These are phyloP conservation scores for Champsocephalus esox DNA, from an alignment of 2,797 vertebrate genomes.

Conservation along the genomic window DNA sequence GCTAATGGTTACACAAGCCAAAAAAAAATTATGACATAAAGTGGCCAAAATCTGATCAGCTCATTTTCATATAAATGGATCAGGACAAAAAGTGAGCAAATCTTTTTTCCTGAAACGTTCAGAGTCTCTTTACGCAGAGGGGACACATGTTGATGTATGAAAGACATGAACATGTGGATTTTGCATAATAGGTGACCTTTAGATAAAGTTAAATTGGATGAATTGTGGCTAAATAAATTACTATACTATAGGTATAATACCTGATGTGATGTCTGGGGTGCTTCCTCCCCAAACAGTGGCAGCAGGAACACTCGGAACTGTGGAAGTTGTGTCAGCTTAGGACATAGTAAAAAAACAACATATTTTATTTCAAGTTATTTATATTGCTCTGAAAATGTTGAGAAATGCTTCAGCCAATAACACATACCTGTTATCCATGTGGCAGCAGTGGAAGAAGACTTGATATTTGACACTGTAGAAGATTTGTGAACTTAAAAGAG, in stretches of 20 bases:
- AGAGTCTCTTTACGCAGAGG: too few species aligned
- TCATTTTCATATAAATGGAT: too few species aligned
- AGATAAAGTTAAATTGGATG: not conserved
- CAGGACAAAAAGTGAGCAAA: too few species aligned
- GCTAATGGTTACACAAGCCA: too few species aligned
- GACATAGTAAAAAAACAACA: not conserved
- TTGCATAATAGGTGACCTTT: not conserved
- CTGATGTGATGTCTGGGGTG: constrained; percentile 30
- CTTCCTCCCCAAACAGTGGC: constrained; percentile 42
- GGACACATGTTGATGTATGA: too few species aligned
- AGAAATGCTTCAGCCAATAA: not conserved
- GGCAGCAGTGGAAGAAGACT: constrained; percentile 20
- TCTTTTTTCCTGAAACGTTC: too few species aligned
- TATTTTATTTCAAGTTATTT: not conserved
- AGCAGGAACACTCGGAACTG: constrained; percentile 2
- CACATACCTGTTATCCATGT: constrained; percentile 43
- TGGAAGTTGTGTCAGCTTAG: constrained; percentile 28
- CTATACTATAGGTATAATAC: constrained; percentile 26
- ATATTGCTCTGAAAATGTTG: not conserved
- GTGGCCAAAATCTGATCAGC: too few species aligned
- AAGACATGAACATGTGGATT: too few species aligned
- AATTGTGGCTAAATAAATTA: not conserved
- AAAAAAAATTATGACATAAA: too few species aligned
- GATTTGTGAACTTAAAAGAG: constrained; percentile 49
- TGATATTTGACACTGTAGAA: constrained; percentile 19